Percentiles rank a stretch among this genome's conserved stretches.
Conservation (phyloP, 2,888 invertebrate species). For the Brenthis daphne region DNA sequence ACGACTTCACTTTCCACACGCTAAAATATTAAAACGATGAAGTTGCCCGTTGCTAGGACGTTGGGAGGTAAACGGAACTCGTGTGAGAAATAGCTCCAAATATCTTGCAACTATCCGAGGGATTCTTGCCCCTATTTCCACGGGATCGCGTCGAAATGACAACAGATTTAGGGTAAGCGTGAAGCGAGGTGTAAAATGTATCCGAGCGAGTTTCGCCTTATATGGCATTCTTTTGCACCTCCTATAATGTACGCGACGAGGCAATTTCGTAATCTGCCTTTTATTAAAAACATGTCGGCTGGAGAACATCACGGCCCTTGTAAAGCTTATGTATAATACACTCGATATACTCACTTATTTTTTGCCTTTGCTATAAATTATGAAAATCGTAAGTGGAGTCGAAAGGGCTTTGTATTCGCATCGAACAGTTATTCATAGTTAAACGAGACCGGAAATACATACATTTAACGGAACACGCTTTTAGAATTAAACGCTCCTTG, state of each 20-base stretch:
- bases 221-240: conserved; percentile 78
- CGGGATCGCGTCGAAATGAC: conserved; percentile 78
- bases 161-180: conserved; percentile 80
- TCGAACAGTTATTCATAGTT: conserved; percentile 41
- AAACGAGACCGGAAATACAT: conserved; percentile 51
- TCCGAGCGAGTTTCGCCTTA: conserved; percentile 71
- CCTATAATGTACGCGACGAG: conserved; percentile 69
- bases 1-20: conserved; percentile 68
- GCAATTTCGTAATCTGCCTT: conserved; percentile 71
- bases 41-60: conserved; percentile 48
- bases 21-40: conserved; percentile 73
- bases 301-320: conserved; percentile 44
- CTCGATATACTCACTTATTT: conserved; percentile 38
- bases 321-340: conserved; percentile 30
- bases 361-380: conserved; percentile 34
- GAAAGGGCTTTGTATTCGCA: conserved; percentile 32
- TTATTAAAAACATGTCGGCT: conserved; percentile 74
- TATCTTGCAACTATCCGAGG: conserved; percentile 73
- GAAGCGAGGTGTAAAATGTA: conserved; percentile 80
- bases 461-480: conserved; percentile 56
- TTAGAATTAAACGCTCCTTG: conserved; percentile 62
- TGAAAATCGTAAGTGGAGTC: conserved; percentile 27
- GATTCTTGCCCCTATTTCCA: conserved; percentile 74
- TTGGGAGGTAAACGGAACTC: conserved; percentile 47
- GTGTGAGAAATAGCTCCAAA: conserved; percentile 76